Evolutionary conservation across 2,888 invertebrate species (phyloP).

Genomic region (Nomada ruficornis): DNA sequence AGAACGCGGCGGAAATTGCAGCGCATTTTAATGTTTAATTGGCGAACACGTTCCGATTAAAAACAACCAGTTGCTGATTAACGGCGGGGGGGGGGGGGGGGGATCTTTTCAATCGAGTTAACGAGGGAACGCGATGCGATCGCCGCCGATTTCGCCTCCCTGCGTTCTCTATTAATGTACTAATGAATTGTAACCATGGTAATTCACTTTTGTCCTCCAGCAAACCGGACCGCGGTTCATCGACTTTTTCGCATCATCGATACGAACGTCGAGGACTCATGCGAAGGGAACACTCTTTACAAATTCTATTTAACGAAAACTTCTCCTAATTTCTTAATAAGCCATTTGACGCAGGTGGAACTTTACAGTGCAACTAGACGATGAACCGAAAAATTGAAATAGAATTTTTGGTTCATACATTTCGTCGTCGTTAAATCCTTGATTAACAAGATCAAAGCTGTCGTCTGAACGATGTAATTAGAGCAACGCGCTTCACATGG

Average conservation of each 20-base stretch:
- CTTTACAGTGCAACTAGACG: too few species aligned
- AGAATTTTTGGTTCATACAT: not conserved
- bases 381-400: not conserved
- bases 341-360: too few species aligned
- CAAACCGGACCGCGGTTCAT: constrained; percentile 1
- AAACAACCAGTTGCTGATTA: constrained; percentile 52
- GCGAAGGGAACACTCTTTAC: not conserved
- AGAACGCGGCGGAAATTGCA: constrained; percentile 49
- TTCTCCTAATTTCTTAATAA: too few species aligned
- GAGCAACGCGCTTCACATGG: not conserved
- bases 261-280: not conserved
- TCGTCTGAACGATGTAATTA: constrained; percentile 17
- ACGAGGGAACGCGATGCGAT: constrained; percentile 49
- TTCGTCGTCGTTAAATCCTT: not conserved
- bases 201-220: constrained; percentile 43
- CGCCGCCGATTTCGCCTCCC: constrained; percentile 32
- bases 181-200: constrained; percentile 58
- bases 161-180: constrained; percentile 55
- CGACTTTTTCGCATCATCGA: constrained; percentile 6
- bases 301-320: not conserved
- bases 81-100: not conserved
- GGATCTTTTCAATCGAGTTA: constrained; percentile 61
- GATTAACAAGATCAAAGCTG: constrained; percentile 34
- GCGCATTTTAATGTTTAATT: constrained; percentile 70
- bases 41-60: constrained; percentile 56